Conservation (phyloP, 2,113 vertebrate species). For the Egretta garzetta region DNA sequence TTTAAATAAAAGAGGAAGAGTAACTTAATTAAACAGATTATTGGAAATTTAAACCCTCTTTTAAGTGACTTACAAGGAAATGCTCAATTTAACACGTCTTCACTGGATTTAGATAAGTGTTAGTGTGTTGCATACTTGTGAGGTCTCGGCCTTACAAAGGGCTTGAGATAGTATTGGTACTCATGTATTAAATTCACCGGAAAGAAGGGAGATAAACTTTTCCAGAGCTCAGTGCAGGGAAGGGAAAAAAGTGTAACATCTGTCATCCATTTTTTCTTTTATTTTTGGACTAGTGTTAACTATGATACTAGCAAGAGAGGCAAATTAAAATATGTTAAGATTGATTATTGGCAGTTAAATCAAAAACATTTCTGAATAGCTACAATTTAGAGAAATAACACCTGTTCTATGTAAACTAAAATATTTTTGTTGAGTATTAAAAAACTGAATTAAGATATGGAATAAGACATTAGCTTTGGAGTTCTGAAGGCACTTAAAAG, state of each 20-base stretch:
- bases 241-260: not conserved
- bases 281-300: not conserved
- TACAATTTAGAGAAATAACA: not conserved
- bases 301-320: not conserved
- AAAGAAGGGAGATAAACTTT: not conserved
- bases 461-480: not conserved
- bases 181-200: not conserved
- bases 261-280: not conserved
- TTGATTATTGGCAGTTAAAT: not conserved
- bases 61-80: not conserved
- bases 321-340: not conserved
- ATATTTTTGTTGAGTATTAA: not conserved
- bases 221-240: not conserved
- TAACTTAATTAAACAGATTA: not conserved
- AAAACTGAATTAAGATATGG: not conserved
- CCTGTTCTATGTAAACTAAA: not conserved
- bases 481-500: not conserved
- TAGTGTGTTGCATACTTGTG: not conserved
- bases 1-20: not conserved
- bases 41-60: not conserved
- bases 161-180: not conserved
- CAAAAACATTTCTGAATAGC: not conserved
- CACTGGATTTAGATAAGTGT: not conserved
- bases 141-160: not conserved
- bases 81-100: fast-evolving